Base-by-base conservation (phyloP, 2,888 invertebrate species). In the Pristionchus mayeri region DNA sequence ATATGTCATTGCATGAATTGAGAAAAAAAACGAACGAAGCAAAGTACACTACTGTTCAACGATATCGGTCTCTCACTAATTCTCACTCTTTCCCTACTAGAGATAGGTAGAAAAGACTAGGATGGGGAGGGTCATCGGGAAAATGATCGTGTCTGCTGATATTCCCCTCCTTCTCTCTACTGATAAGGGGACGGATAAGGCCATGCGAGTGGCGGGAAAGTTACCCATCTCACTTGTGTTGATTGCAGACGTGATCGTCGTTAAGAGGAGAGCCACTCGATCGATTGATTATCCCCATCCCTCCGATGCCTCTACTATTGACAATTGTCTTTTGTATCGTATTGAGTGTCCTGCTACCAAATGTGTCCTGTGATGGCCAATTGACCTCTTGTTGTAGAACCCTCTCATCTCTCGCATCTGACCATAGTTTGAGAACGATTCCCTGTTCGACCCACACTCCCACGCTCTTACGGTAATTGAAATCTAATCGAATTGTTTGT, bases 171-270 rank as follows among this genome's bases (percentile, higher is more conserved):
- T n/a, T n/a, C n/a, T n/a, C n/a, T 40, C 30, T 40, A 71, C 24
- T 44, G 44, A 71, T 71, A 44, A 71, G 71, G 40, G 18, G 40
- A n/a, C 21, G 40, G 40, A 71, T 24, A 71, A 24, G 67, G 63
- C n/a, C n/a, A n/a, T n/a, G n/a, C n/a, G n/a, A n/a, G n/a, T 6
- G 30, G 63, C 21, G 24, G n/a, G 40, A 18, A 71, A 24, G n/a
- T 4, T 4, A 44, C 40, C 7, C 0, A 71, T 50, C 18, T 48
- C 76, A 76, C 18, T 76, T 18, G 21, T 50, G 40, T 52, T 76
- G n/a, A n/a, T 76, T 76, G 48, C 76, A 76, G 76, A 48, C 76
- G 76, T 30, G 76, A 76, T 27, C 76, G 76, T 76, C 76, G 76
- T 21, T 76, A 76, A 76, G 76, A 44, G 34, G 30, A 24, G 34